Evolutionary conservation across 2,888 invertebrate genomes (phyloP), one percentile per base, ranked within the genome.

Genomic region (Amblyteles armatorius): DNA sequence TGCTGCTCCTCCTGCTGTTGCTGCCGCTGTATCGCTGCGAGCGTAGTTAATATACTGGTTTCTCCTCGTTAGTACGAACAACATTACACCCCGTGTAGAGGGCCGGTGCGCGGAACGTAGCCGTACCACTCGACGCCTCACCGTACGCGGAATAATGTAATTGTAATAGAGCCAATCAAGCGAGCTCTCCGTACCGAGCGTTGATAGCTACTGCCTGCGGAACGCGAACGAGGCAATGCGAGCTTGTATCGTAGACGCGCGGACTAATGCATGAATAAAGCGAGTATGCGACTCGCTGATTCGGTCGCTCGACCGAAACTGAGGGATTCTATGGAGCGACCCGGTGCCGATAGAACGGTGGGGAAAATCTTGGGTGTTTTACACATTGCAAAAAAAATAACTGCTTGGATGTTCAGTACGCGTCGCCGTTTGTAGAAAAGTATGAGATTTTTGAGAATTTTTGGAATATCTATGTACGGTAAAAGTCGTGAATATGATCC

Each of bases 21-120:
- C 84, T 80, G 84, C 86, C 87, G 83, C 87, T 80, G 86, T 48
- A 48, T 48, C 88, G 83, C 82, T 82, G 83, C 83, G 80, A 82
- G 67, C 63, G 87, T 84, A 86, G 90, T 90, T 92, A 92, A 93
- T 93, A 90, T 91, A 92, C 91, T 91, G 91, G 89, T 88, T 88
- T 88, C 90, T 91, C 90, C 91, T 92, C 91, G 91, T 92, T 92
- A 92, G 90, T 86, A 87, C 69, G 87, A 88, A 88, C 90, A 89
- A 89, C 90, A 88, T 91, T 91, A 91, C 90, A 89, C 88, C 87
- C 71, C 72, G 60, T 68, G 84, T 76, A 55, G 48, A 52, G 50
- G 19, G 72, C 33, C 52, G 71, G 52, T 65, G 71, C 48, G 55
- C 60, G 48, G 76, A 78, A 78, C 81, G 52, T 29, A 13, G 69